Conservation (phyloP, 2,888 invertebrate species). For the Acleris sparsana region DNA sequence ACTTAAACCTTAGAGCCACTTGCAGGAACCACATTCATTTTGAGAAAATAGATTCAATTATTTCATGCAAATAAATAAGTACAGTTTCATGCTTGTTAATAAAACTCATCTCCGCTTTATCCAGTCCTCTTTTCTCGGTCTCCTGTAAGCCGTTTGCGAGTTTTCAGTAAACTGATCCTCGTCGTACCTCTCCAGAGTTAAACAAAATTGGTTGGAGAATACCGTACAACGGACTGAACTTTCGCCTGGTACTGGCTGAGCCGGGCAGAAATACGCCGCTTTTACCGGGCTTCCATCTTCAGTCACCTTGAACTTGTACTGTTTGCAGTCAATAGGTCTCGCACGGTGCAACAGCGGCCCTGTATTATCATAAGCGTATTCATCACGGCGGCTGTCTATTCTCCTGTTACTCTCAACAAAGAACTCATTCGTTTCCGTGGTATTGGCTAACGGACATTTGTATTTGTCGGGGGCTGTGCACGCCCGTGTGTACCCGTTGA, state of each 20-base stretch:
- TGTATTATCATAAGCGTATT: slow-evolving; percentile 36
- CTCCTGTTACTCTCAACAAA: slow-evolving; percentile 53
- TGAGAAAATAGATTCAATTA: too few relatives aligned
- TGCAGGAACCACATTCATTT: too few relatives aligned
- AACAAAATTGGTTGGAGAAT: slow-evolving; percentile 74
- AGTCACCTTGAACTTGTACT: slow-evolving; percentile 72
- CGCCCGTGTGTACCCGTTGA: slow-evolving; percentile 68
- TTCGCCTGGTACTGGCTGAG: slow-evolving; percentile 62
- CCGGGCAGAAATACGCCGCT: slow-evolving; percentile 73
- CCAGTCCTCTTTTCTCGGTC: slow-evolving; percentile 52
- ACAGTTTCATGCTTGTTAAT: not conserved
- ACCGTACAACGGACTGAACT: slow-evolving; percentile 65
- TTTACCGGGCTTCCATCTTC: slow-evolving; percentile 59
- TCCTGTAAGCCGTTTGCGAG: slow-evolving; percentile 57
- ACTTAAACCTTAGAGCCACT: not conserved
- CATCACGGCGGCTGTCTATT: slow-evolving; percentile 45
- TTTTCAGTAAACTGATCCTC: slow-evolving; percentile 66
- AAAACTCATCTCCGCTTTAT: not conserved
- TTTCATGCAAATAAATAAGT: not conserved
- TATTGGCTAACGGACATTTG: slow-evolving; percentile 62
- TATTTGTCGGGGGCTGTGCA: slow-evolving; percentile 71
- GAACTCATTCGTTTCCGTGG: slow-evolving; percentile 51
- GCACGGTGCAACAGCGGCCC: slow-evolving; percentile 39
- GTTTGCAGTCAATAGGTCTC: slow-evolving; percentile 71
- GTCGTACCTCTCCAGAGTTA: slow-evolving; percentile 66